A percentile compares a stretch with the other conserved stretches of the same genome.
Evolutionary conservation across 53 echinoderm and acorn worm species (phyloP).

Genomic region (Temnopleurus reevesii): DNA sequence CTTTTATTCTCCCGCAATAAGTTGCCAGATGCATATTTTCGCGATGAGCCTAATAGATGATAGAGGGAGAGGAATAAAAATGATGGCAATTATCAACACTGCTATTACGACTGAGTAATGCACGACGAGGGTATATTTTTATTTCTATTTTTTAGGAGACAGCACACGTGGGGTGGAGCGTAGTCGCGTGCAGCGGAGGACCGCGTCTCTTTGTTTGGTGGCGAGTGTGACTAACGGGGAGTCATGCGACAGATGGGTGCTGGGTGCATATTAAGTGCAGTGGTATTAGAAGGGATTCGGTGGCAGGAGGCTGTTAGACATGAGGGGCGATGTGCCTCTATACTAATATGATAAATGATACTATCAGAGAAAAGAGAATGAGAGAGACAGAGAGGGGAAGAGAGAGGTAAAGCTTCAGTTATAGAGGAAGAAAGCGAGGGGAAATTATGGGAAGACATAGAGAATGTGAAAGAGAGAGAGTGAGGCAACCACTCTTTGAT

Average conservation of each 20-base stretch:
- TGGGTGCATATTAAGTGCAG: background rate
- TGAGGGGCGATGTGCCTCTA: background rate
- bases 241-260: conserved; percentile 35
- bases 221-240: conserved; percentile 39
- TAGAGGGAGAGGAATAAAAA: background rate
- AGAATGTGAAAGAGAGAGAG: background rate
- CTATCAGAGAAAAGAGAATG: background rate
- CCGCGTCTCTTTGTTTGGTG: conserved; percentile 42
- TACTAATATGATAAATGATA: background rate
- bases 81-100: background rate
- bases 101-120: background rate
- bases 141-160: background rate
- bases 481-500: background rate
- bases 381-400: background rate
- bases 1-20: background rate
- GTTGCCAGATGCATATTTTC: background rate
- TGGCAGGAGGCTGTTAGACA: background rate
- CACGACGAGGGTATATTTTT: background rate
- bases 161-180: background rate
- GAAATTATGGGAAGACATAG: background rate
- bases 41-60: background rate
- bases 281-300: background rate
- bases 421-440: background rate
- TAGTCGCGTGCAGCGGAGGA: background rate
- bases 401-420: background rate